Base-by-base conservation (phyloP, 2,888 invertebrate species). In the Diadromus collaris region DNA sequence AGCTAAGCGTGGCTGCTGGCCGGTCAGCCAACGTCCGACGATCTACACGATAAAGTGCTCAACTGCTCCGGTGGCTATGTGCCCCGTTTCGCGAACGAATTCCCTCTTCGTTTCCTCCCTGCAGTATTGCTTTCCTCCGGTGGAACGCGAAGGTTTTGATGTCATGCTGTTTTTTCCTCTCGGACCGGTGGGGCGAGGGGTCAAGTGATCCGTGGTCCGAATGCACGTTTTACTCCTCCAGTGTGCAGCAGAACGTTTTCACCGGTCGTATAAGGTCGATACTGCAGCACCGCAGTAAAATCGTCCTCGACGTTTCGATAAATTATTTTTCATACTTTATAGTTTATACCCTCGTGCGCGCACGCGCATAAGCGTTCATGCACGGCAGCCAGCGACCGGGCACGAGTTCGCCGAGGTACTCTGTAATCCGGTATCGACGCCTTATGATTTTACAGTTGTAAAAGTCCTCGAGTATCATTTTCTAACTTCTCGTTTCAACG, bases 1-100 rank as follows among this genome's bases (percentile, higher is more conserved):
- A 69, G 60, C 58, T 60, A 60, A 69, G 69, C 69, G 60, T 60
- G 19, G 46, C 56, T 16, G 60, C 67, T 70, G 69, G 79, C 65
- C 54, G 58, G 72, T 65, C 79, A 38, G 76, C 79, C 79, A 76
- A 65, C 48, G 76, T 54, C 70, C 65, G 61, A 65, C 60, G 73
- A 58, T 69, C 69, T 79, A 76, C 70, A 76, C 76, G 73, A 63
- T 76, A 51, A 51, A 74, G 65, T 71, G 67, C 48, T 77, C 44
- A 56, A 67, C 63, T 67, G 63, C 63, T 63, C 54, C 54, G 63
- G 63, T 72, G n/a, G 70, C 63, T 61, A 54, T 54, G 61, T 51
- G 48, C 38, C 38, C 38, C 71, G 61, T 19, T 71, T 63, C 41
- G 38, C 51, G 71, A 71, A 63, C 72, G 32, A 64, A 72, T 72